Base-by-base conservation (phyloP, 1,140 invertebrate genomes). In the Micrasema minimum region DNA sequence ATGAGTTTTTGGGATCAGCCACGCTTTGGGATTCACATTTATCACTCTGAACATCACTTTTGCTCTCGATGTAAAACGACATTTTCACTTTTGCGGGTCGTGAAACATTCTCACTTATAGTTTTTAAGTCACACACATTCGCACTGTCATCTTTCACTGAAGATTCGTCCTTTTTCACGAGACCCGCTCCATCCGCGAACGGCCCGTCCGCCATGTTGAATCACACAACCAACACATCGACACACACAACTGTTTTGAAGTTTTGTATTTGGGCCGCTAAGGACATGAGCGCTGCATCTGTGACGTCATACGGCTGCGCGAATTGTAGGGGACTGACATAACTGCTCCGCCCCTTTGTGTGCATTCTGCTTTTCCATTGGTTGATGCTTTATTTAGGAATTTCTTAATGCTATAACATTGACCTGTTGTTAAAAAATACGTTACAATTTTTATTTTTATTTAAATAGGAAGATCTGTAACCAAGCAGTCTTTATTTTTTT, bases 191-290 rank as follows among this genome's bases (percentile, higher is more conserved):
- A 43, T 67, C 68, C 61, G 72, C 67, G 73, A 78, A 76, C 76
- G 79, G 73, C 67, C 82, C 83, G 82, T 84, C 82, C 83, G 82
- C 82, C 83, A 85, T 85, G 80, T 83, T 84, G 77, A 76, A 77
- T 81, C 82, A 71, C 77, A 50, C 26, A 31, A 31, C 26, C 26
- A 31, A 31, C 26, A 31, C 26, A 31, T 7, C 26, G 7, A 31
- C 26, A 31, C 2, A 31, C 26, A 31, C 72, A 69, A 83, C 79
- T 82, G 82, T 83, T 83, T 84, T 83, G 82, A 82, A 79, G 78
- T 72, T 82, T 82, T 79, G 76, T 65, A 71, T 71, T 74, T 69
- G 77, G 76, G 77, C 80, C 82, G 73, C 78, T 41, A 71, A 67
- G 77, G 72, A 78, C 77, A 77, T 76, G 76, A 79, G 80, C 81